phyloP scores from a whole-genome alignment of 2,888 invertebrate species.

The Calliphora vomitoria region DNA sequence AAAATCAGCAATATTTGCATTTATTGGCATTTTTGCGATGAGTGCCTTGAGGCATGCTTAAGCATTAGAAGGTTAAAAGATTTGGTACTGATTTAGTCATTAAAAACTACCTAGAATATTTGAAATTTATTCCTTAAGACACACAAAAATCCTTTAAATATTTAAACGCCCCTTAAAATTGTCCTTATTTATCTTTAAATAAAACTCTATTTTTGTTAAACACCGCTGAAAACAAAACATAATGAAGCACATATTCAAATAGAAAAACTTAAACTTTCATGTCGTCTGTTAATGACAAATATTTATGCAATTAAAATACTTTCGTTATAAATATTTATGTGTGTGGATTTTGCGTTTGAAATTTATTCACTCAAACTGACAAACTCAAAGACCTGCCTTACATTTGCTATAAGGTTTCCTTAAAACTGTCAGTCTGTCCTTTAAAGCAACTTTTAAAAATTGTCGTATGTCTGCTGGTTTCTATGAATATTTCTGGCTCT shows the following conservation, averaged over 20 bases:
- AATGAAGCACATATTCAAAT: background rate
- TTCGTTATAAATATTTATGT: conserved; percentile 41
- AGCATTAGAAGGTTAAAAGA: no score
- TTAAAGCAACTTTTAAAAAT: background rate
- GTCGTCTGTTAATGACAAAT: conserved; percentile 18
- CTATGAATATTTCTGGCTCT: background rate
- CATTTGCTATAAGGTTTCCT: background rate
- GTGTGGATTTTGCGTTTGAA: background rate
- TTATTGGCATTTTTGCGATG: no score
- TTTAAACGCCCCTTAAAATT: no score
- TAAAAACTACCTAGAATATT: no score
- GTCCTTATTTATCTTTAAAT: background rate
- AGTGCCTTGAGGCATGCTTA: no score
- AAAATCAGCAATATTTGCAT: no score
- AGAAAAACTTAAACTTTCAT: conserved; percentile 10
- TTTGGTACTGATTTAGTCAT: no score
- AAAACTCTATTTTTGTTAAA: background rate
- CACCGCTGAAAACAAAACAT: background rate
- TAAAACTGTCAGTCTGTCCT: background rate
- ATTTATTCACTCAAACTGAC: background rate
- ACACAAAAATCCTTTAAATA: no score
- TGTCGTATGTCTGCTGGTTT: background rate
- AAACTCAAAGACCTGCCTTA: background rate
- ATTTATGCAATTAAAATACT: conserved; percentile 46
- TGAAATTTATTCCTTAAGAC: no score